Evolutionary conservation across 2,113 vertebrate genomes (phyloP).

Genomic region (Greenwoodochromis staneri): DNA sequence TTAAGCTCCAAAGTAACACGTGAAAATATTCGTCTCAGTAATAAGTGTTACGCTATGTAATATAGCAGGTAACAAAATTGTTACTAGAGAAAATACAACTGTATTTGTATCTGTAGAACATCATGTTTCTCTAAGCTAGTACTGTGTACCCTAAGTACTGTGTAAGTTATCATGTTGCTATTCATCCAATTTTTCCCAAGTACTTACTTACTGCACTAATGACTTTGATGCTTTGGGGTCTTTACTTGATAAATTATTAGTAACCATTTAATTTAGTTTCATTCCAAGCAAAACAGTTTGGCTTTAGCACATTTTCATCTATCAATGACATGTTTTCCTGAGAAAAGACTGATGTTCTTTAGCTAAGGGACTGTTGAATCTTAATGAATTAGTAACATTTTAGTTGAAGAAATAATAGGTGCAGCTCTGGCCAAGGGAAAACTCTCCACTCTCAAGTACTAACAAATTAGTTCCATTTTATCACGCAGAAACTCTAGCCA

Average conservation of each 20-base stretch:
- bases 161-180: background rate
- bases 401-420: conserved; percentile 9
- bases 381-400: conserved; percentile 20
- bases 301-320: background rate
- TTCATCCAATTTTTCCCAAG: background rate
- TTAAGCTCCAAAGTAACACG: background rate
- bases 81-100: background rate
- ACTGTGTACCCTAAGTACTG: background rate
- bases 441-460: background rate
- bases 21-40: background rate
- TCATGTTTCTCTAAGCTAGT: background rate
- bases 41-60: background rate
- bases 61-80: background rate
- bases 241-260: background rate
- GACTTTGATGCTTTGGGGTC: background rate
- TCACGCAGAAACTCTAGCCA: conserved; percentile 4
- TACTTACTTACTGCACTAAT: background rate
- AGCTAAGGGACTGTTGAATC: background rate
- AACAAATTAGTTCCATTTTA: conserved; percentile 42
- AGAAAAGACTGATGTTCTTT: background rate
- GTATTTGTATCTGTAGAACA: background rate
- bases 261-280: background rate
- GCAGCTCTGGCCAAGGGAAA: background rate
- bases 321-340: background rate
- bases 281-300: background rate